phyloP scores from a whole-genome alignment of 2,888 invertebrate genomes.

The Synergus itoensis region DNA sequence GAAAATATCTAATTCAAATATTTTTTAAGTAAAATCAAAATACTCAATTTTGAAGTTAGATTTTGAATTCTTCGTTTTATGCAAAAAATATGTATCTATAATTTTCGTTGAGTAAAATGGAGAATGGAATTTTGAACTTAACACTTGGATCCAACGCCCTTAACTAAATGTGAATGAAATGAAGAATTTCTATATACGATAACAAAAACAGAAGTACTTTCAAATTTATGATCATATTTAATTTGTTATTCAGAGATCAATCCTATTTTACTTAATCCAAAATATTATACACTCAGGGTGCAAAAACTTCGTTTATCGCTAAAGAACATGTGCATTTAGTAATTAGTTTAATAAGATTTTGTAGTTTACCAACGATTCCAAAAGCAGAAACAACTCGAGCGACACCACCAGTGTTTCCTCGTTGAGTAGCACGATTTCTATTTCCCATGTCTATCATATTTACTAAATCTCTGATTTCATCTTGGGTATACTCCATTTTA shows the following conservation, averaged over 20 bases:
- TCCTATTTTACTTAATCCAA: background rate
- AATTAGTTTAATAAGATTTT: background rate
- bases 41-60: no score
- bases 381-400: slow-evolving; percentile 93
- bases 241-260: background rate
- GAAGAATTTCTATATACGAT: background rate
- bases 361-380: slow-evolving; percentile 90
- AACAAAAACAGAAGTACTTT: background rate
- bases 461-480: slow-evolving; percentile 91
- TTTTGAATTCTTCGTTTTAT: no score
- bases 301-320: background rate
- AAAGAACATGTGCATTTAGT: background rate
- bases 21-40: no score
- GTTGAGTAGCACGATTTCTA: slow-evolving; percentile 80
- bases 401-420: slow-evolving; percentile 80
- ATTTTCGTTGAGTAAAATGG: no score
- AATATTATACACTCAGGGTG: background rate
- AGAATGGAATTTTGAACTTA: no score
- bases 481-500: slow-evolving; percentile 92
- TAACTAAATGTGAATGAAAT: background rate
- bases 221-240: background rate
- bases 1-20: no score
- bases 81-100: no score
- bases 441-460: slow-evolving; percentile 87
- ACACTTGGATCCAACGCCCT: no score